These are phyloP conservation scores for Notechis scutatus DNA, from an alignment of 2,113 vertebrate genomes.

Conservation along the genomic window DNA sequence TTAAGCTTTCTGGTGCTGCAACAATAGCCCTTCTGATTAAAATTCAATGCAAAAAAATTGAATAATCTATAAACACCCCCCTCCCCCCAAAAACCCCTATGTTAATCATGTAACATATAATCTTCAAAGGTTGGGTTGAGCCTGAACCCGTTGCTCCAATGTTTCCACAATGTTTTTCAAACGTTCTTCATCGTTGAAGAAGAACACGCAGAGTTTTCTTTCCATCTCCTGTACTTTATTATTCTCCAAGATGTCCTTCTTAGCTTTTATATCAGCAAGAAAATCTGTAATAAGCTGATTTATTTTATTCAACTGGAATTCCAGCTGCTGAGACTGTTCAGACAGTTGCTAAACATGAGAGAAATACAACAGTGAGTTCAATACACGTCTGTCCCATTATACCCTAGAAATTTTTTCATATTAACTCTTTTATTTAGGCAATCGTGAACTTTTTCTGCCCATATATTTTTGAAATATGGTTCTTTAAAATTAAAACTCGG, in stretches of 20 bases:
- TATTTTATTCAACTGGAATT: conserved; percentile 74
- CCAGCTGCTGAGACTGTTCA: conserved; percentile 71
- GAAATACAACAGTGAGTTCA: conserved; percentile 1
- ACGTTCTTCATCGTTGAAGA: conserved; percentile 76
- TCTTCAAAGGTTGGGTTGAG: conserved; percentile 53
- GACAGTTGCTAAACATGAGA: conserved; percentile 76
- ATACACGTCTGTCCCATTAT: background rate
- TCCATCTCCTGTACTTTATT: conserved; percentile 74
- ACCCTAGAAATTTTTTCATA: background rate
- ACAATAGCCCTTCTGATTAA: background rate
- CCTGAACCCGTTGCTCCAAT: conserved; percentile 71
- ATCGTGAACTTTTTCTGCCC: background rate
- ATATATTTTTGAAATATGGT: background rate
- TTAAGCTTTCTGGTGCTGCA: background rate
- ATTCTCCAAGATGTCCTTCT: conserved; percentile 77
- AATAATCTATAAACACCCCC: background rate
- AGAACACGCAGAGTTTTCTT: conserved; percentile 85
- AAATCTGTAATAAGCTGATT: conserved; percentile 76
- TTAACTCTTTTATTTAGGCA: background rate
- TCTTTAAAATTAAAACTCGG: background rate
- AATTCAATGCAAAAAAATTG: background rate
- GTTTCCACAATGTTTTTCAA: conserved; percentile 80
- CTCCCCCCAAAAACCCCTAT: background rate
- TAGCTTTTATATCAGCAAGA: conserved; percentile 78
- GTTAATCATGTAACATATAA: conserved; percentile 10